A percentile compares a stretch with the other conserved stretches of the same genome.
These are phyloP conservation scores for Cheilosia vernalis DNA, from an alignment of 2,888 invertebrate genomes.

Conservation along the genomic window DNA sequence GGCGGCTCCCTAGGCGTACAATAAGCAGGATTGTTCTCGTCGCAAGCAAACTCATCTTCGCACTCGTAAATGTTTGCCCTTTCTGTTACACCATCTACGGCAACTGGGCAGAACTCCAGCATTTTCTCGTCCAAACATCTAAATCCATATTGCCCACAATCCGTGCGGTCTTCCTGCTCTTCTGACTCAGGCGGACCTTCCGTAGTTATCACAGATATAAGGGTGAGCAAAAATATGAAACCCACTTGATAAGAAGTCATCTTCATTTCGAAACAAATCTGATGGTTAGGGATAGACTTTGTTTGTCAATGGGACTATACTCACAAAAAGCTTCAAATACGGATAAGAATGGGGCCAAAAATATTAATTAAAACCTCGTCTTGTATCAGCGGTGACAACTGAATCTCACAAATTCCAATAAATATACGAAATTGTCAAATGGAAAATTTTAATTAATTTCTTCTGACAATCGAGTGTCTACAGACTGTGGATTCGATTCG, in stretches of 20 bases:
- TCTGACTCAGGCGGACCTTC: background rate
- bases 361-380: background rate
- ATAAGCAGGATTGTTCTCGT: constrained; percentile 77
- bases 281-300: background rate
- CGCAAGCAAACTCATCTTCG: constrained; percentile 68
- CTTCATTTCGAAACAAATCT: background rate
- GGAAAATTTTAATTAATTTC: constrained; percentile 11
- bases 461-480: constrained; percentile 32
- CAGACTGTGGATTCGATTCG: too few species aligned
- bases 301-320: background rate
- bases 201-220: background rate
- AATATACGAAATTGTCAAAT: constrained; percentile 35
- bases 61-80: constrained; percentile 56
- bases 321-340: constrained; percentile 1
- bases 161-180: background rate
- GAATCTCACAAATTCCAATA: background rate
- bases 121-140: constrained; percentile 69
- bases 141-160: constrained; percentile 76
- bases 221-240: constrained; percentile 15
- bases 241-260: constrained; percentile 3
- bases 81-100: constrained; percentile 65
- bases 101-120: constrained; percentile 70
- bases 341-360: background rate
- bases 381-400: background rate
- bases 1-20: constrained; percentile 72